phyloP scores from a whole-genome alignment of 1,140 invertebrate genomes.

The Platyscapa corneri region DNA sequence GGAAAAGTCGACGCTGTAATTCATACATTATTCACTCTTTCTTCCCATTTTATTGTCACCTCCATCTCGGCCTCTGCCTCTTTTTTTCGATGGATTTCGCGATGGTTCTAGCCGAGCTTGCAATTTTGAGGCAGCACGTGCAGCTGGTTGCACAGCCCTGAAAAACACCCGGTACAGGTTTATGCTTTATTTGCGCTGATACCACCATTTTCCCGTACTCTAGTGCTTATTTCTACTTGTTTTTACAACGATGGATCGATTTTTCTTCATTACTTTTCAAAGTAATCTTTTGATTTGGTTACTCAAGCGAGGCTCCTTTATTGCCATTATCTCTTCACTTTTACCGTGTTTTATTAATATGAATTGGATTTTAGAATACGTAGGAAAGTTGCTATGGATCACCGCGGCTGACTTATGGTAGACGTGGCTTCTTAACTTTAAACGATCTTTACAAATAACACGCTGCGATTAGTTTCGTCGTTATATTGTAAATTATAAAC shows the following conservation, averaged over 20 bases:
- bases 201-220: neutral
- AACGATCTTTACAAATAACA: too few species aligned
- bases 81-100: neutral
- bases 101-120: neutral
- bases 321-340: too few species aligned
- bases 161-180: neutral
- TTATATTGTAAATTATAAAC: too few species aligned
- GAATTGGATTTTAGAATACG: too few species aligned
- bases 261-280: neutral
- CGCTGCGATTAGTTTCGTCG: too few species aligned
- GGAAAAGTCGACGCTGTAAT: neutral
- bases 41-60: neutral
- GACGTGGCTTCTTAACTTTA: too few species aligned
- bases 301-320: neutral
- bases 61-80: neutral
- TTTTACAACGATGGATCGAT: neutral
- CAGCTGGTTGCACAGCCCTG: neutral
- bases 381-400: too few species aligned
- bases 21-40: slow-evolving; percentile 1
- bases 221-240: neutral
- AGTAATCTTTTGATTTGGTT: neutral
- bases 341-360: neutral
- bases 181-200: neutral
- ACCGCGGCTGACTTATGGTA: too few species aligned
- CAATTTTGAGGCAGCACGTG: slow-evolving; percentile 10